Percentiles rank a stretch among this genome's conserved stretches.
Evolutionary conservation across 2,797 vertebrate genomes (phyloP).

Genomic region (Avahi laniger): DNA sequence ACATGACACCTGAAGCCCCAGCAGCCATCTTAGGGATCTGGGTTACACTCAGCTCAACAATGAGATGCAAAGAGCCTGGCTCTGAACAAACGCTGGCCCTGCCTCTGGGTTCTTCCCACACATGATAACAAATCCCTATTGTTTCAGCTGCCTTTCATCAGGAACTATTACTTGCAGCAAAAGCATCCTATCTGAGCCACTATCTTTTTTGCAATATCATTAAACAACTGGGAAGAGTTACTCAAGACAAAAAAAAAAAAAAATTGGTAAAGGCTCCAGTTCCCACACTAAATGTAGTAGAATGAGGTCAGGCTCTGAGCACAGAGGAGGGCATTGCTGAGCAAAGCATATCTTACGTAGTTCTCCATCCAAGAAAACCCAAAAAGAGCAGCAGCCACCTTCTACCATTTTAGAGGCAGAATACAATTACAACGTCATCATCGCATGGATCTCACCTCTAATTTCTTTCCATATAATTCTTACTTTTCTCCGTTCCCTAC

Average conservation of each 20-base stretch:
- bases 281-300: neutral
- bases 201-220: too few species aligned
- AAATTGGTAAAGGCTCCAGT: neutral
- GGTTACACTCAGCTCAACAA: accelerated
- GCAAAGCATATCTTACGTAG: accelerated
- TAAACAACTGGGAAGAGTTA: neutral
- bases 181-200: neutral
- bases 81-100: neutral
- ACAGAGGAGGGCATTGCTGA: accelerated
- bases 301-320: neutral
- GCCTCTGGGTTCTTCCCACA: neutral
- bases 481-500: neutral
- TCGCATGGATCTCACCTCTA: accelerated
- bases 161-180: too few species aligned
- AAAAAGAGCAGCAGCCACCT: neutral
- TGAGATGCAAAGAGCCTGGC: neutral
- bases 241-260: neutral
- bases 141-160: neutral
- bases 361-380: neutral
- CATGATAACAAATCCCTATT: neutral
- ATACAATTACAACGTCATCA: neutral
- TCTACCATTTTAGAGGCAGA: neutral
- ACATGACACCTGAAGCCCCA: neutral
- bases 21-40: neutral
- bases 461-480: neutral